These are phyloP conservation scores for Magallana gigas DNA, from an alignment of 1,140 invertebrate genomes.

Conservation along the genomic window DNA sequence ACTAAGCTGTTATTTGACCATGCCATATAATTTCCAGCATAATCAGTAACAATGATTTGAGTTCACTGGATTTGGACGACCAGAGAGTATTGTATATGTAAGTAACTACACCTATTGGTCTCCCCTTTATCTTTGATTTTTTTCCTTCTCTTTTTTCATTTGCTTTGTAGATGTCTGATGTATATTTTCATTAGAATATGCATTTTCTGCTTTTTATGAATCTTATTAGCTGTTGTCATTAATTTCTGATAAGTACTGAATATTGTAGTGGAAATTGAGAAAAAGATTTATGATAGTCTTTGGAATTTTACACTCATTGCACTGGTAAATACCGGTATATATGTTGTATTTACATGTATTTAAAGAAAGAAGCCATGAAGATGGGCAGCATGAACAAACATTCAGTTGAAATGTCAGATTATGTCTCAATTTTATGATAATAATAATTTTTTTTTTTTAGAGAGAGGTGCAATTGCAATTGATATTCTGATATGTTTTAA, in stretches of 20 bases:
- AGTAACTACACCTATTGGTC: background rate
- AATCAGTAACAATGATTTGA: slow-evolving; percentile 22
- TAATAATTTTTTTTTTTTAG: too few relatives aligned
- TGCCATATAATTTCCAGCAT: slow-evolving; percentile 13
- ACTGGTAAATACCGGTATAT: too few relatives aligned
- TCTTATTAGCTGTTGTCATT: background rate
- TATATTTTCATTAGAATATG: background rate
- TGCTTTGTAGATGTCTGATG: slow-evolving; percentile 6
- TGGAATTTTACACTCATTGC: too few relatives aligned
- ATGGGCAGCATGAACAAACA: too few relatives aligned
- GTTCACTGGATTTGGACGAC: background rate
- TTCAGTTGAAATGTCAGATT: too few relatives aligned
- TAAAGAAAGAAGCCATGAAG: too few relatives aligned
- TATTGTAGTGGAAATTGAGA: background rate
- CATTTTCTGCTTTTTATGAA: background rate
- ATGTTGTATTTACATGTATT: too few relatives aligned
- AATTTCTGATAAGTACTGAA: background rate
- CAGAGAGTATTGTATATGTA: background rate
- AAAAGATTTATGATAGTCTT: too few relatives aligned
- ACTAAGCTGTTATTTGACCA: slow-evolving; percentile 9
- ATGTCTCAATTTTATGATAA: too few relatives aligned
- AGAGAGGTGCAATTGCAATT: too few relatives aligned
- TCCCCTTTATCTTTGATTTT: background rate
- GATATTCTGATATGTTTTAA: too few relatives aligned
- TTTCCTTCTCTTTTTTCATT: slow-evolving; percentile 6